Percentiles rank a stretch among this genome's conserved stretches.
Conservation (phyloP, 2,888 invertebrate genomes). For the Coelopa pilipes region DNA sequence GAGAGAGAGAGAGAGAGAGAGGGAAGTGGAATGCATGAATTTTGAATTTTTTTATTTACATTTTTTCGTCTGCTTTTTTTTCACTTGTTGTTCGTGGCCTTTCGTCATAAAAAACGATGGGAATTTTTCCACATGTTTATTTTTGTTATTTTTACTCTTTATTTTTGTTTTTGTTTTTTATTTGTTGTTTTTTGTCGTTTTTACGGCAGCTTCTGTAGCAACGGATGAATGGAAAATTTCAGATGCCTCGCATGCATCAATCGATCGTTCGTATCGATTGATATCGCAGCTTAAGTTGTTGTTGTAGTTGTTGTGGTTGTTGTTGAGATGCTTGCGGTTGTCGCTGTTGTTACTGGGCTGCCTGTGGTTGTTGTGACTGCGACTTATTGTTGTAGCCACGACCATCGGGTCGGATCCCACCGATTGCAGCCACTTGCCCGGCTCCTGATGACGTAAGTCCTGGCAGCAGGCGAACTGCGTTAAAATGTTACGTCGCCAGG, state of each 20-base stretch:
- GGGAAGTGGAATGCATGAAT: too few relatives aligned
- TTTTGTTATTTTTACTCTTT: too few relatives aligned
- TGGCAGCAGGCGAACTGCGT: slow-evolving; percentile 37
- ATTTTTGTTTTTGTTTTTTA: not conserved
- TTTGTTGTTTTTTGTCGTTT: not conserved
- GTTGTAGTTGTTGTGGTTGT: slow-evolving; percentile 9
- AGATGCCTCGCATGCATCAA: not conserved
- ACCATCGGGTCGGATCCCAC: too few relatives aligned
- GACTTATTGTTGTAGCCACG: too few relatives aligned
- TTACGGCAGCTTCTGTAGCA: not conserved
- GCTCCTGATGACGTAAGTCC: not conserved
- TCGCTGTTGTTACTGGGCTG: too few relatives aligned
- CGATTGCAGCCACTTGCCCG: not conserved
- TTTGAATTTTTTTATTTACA: too few relatives aligned
- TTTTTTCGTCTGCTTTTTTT: too few relatives aligned
- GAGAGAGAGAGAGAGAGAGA: too few relatives aligned
- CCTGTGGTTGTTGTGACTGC: too few relatives aligned
- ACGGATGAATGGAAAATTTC: not conserved
- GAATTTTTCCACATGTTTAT: too few relatives aligned
- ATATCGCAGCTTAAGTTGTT: slow-evolving; percentile 6
- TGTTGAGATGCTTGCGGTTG: not conserved
- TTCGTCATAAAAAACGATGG: too few relatives aligned
- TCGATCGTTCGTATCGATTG: slow-evolving; percentile 35
- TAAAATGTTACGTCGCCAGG: slow-evolving; percentile 42
- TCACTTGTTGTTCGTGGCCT: too few relatives aligned